Evolutionary conservation across 2,888 invertebrate species (phyloP), one percentile per base, ranked within the genome.

Genomic region (Chloromyia formosa): DNA sequence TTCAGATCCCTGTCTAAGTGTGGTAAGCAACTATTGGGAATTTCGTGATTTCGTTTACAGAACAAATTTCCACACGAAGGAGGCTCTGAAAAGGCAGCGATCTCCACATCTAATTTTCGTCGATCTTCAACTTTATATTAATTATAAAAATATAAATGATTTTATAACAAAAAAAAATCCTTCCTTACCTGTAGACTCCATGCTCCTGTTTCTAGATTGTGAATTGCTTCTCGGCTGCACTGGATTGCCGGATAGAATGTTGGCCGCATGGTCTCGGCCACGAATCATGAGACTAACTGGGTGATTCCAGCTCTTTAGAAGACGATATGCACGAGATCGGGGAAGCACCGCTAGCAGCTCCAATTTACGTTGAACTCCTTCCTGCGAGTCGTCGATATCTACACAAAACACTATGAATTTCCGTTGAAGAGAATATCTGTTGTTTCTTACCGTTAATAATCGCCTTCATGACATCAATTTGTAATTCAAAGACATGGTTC

Each of bases 391-490:
- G 73, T 84, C 84, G 69, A 87, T 87, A 80, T 88, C 88, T 87
- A 10, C 10, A 3, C 3, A 12, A n/a, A n/a, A n/a, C n/a, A n/a
- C n/a, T n/a, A n/a, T n/a, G n/a, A n/a, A 49, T 35, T 35, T 49
- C 10, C 16, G 10, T 49, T 49, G 49, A 12, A 60, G 27, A 35
- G 3, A 35, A 35, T 35, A 35, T 35, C 7, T 35, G 2, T 35
- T 35, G 3, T 35, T 35, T 62, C 40, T 53, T 82, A 94, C 94
- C 91, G 79, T 91, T 90, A 83, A 95, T 90, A 77, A 95, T 94
- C 56, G 91, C 89, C 87, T 94, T 94, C 87, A 94, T 91, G 1
- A 94, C 94, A 82, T 95, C 95, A 27, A 94, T 92, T 86, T 95
- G 95, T 78, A 96, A 85, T 81, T 94, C 94, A 79, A 96, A 92